Conservation (phyloP, 1,140 invertebrate genomes). For the Artemia franciscana region DNA sequence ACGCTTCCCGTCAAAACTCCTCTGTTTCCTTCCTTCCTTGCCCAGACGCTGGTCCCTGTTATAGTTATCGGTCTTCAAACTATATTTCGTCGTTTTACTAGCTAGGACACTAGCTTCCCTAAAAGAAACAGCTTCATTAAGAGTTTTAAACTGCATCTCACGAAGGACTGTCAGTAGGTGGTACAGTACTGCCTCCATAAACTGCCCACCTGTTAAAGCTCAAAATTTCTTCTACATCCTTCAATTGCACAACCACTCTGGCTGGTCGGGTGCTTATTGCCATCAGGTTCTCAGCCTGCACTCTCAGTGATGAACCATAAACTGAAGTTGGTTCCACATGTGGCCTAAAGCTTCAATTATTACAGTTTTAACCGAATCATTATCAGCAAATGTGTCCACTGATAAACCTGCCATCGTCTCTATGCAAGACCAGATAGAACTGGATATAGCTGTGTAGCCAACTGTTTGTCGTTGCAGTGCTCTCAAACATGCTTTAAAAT, state of each 20-base stretch:
- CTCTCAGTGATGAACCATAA: background rate
- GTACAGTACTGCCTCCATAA: background rate
- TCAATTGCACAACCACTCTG: background rate
- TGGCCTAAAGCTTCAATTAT: background rate
- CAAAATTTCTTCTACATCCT: background rate
- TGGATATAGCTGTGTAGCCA: background rate
- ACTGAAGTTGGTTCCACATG: background rate
- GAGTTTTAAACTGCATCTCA: background rate
- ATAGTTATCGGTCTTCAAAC: background rate
- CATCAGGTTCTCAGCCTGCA: background rate
- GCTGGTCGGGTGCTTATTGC: background rate
- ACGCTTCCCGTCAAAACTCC: background rate
- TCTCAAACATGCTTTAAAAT: background rate
- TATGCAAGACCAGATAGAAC: background rate
- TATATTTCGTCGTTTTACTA: background rate
- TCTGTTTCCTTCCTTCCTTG: background rate
- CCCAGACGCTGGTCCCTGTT: background rate
- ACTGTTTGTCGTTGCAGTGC: background rate
- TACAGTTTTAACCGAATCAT: background rate
- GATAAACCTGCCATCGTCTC: background rate
- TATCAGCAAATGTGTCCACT: background rate
- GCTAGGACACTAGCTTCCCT: background rate
- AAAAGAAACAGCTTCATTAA: background rate
- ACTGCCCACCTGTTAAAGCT: background rate
- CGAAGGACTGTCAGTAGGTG: background rate